Base-by-base conservation (phyloP, 2,888 invertebrate genomes). In the Macroteleia sp. region DNA sequence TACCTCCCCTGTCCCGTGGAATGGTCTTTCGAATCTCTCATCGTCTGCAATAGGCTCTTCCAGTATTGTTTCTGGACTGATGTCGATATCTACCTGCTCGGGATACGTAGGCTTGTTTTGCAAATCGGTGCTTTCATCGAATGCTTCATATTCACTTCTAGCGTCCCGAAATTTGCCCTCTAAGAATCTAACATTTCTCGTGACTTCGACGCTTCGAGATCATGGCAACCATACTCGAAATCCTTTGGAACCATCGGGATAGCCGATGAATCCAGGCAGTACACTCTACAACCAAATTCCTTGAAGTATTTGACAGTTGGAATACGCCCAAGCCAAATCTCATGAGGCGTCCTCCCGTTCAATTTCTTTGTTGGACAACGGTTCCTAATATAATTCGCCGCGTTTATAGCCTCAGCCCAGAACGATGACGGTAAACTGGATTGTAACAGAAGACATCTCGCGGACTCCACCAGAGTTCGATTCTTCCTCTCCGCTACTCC, bases 401-500 rank as follows among this genome's bases (percentile, higher is more conserved):
- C 82, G 8, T 62, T 62, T 2, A 30, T 10, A 30, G 30, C 30
- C 10, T 30, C 30, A 10, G 30, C 30, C 30, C 30, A 30, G 30
- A 30, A 30, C 10, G 8, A 4, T 10, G 30, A 2, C 10, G 30
- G 9, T 10, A 30, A 10, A 10, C 10, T 10, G 10, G 30, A 30
- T 30, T 30, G 30, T 2, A 30, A 2, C 5, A 85, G 30, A 8
- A 2, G 17, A 56, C 0, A 86, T 86, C 61, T 88, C 54, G 84
- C 82, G 41, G 74, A 61, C 28, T 85, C 82, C 9, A 85, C 80
- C 1, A 87, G 30, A 1, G 83, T 87, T 3, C 82, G 61, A 17
- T 86, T 86, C 36, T 74, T 66, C 5, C 83, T 44, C 57, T 88
- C 86, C 10, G 86, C 81, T 0, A 78, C 36, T 0, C 83, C 86